Base-by-base conservation (phyloP, 2,888 invertebrate genomes). In the Drosophila anceps region DNA sequence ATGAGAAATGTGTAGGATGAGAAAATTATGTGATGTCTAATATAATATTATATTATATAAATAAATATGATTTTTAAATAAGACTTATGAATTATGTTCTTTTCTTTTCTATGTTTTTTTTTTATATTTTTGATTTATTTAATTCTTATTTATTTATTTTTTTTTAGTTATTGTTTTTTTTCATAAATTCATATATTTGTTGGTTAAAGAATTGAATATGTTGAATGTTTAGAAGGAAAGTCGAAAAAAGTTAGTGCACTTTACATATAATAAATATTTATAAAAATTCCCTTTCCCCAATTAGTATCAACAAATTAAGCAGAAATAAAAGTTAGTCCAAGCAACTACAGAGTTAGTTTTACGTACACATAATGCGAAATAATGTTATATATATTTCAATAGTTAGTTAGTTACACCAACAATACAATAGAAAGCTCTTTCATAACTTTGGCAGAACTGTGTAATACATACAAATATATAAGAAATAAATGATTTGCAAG, bases 401-500 rank as follows among this genome's bases (percentile, higher is more conserved):
- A 48, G 29, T 10, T 48, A 10, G 29, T 20, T 51, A 50, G 33
- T 10, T 24, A n/a, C 4, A 24, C 18, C n/a, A 13, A 31, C 12
- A 44, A 44, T 13, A 50, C 15, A 37, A 31, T 13, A 53, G 10
- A 9, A 8, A n/a, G 7, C 12, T 10, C 33, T 33, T 24, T 18
- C 15, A 20, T 5, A 44, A 8, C 15, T 12, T 27, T 43, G 20
- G 6, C 29, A 8, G 4, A 35, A 29, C 9, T 18, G 3, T 9
- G 13, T 27, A 12, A 4, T 50, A 24, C 46, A 31, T 35, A 37
- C 10, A 27, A 41, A n/a, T 13, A 9, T 15, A 18, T 33, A 20
- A 39, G 37, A 27, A 31, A 35, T 15, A 53, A 60, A 35, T 31
- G 12, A 54, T 50, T 69, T 65, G 65, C 69, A 73, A 70, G 62